Conservation (phyloP, 2,888 invertebrate species). For the Anarsia innoxiella region DNA sequence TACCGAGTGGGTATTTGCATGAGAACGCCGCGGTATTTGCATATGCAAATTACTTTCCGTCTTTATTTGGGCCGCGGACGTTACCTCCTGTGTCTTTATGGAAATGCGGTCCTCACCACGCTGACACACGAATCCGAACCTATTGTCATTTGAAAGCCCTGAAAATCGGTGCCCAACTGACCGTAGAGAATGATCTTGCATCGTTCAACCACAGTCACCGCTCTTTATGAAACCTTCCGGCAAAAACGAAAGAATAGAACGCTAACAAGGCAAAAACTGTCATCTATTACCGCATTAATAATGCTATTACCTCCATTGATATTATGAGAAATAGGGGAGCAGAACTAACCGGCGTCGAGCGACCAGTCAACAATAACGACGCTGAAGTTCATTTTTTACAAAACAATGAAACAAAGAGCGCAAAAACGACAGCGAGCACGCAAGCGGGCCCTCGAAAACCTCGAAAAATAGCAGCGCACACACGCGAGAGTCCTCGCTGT, state of each 20-base stretch:
- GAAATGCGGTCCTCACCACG: constrained; percentile 15
- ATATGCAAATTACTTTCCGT: constrained; percentile 69
- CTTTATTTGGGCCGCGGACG: constrained; percentile 66
- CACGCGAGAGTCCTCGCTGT: constrained; percentile 5
- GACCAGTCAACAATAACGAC: constrained; percentile 54
- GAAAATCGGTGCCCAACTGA: constrained; percentile 29
- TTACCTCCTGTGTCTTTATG: constrained; percentile 48
- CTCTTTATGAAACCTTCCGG: constrained; percentile 26
- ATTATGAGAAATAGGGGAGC: constrained; percentile 35
- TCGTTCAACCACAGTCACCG: constrained; percentile 33
- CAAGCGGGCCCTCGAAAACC: constrained; percentile 58
- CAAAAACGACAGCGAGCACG: constrained; percentile 57
- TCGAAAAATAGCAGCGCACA: constrained; percentile 47
- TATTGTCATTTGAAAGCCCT: constrained; percentile 23
- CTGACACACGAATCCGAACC: constrained; percentile 18
- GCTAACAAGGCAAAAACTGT: constrained; percentile 46
- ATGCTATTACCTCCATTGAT: constrained; percentile 38
- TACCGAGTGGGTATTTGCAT: constrained; percentile 66
- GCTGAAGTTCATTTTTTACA: constrained; percentile 56
- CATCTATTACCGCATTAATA: constrained; percentile 39
- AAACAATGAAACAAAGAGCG: constrained; percentile 64
- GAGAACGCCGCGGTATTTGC: constrained; percentile 65
- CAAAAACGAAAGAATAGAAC: constrained; percentile 45
- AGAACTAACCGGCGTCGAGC: constrained; percentile 36
- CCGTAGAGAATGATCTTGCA: constrained; percentile 31